Percentiles rank a stretch among this genome's conserved stretches.
phyloP scores from a whole-genome alignment of 2,888 invertebrate genomes.

The Linyphia triangularis region DNA sequence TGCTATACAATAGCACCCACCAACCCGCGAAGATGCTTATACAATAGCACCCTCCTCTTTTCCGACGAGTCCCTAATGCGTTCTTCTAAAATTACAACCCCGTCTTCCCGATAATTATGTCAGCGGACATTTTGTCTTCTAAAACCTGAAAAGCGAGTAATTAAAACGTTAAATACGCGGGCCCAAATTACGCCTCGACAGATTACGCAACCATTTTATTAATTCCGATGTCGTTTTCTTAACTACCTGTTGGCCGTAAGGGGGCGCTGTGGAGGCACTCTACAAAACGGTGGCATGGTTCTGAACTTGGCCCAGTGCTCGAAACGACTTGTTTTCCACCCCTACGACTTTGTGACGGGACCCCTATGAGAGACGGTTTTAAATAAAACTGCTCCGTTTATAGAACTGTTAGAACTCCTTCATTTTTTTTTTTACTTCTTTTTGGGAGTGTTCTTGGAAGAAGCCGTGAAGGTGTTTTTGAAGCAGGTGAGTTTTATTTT shows the following conservation, averaged over 20 bases:
- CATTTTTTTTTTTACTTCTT: background rate
- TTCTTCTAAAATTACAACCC: slow-evolving; percentile 1
- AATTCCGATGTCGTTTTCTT: slow-evolving; percentile 7
- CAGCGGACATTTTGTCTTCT: slow-evolving; percentile 24
- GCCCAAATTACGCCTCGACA: background rate
- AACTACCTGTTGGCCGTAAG: slow-evolving; percentile 64
- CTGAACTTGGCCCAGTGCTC: slow-evolving; percentile 67
- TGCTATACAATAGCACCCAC: background rate
- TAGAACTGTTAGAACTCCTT: slow-evolving; percentile 2
- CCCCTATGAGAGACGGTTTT: slow-evolving; percentile 13
- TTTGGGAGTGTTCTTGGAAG: background rate
- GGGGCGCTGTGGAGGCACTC: slow-evolving; percentile 44
- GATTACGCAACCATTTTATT: slow-evolving; percentile 54
- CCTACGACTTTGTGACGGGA: slow-evolving; percentile 3
- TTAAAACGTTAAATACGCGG: slow-evolving; percentile 28
- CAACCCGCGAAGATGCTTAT: background rate
- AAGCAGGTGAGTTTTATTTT: slow-evolving; percentile 27
- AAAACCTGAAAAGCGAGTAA: background rate
- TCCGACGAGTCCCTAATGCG: background rate
- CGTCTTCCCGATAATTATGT: background rate
- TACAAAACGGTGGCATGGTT: slow-evolving; percentile 61
- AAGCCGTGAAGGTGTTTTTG: slow-evolving; percentile 17
- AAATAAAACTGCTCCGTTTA: slow-evolving; percentile 45
- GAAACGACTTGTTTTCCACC: background rate
- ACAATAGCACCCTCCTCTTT: background rate